Evolutionary conservation across 1,140 invertebrate genomes (phyloP).

Genomic region (Zaprionus vittiger): DNA sequence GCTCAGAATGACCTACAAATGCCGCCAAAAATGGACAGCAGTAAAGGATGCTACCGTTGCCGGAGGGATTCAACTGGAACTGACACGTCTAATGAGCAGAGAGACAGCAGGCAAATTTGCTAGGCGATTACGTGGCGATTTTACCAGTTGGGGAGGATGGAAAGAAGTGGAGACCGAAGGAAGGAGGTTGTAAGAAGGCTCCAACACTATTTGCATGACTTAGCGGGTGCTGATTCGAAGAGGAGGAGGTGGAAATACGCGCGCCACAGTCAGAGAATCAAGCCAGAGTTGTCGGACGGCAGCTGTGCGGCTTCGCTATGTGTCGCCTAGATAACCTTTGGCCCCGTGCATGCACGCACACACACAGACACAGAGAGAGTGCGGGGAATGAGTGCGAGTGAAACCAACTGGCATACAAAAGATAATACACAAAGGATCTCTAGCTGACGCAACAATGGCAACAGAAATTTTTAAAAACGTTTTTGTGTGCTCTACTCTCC

Average conservation of each 20-base stretch:
- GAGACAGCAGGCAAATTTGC: conserved; percentile 17
- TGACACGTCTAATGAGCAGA: conserved; percentile 40
- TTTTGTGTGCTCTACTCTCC: conserved; percentile 38
- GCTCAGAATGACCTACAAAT: conserved; percentile 53
- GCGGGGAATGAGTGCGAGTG: conserved; percentile 12
- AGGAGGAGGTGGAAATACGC: conserved; percentile 32
- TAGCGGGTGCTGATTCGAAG: neutral
- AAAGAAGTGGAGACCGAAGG: too few relatives aligned
- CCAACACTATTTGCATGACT: conserved; percentile 14
- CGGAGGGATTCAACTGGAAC: conserved; percentile 10
- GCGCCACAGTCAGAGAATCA: conserved; percentile 18
- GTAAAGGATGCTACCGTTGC: conserved; percentile 35
- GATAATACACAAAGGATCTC: conserved; percentile 78
- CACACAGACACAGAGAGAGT: conserved; percentile 7
- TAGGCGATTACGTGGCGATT: conserved; percentile 43
- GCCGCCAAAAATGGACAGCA: conserved; percentile 68
- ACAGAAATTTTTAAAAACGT: conserved; percentile 72
- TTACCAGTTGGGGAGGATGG: too few relatives aligned
- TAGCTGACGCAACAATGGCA: conserved; percentile 77
- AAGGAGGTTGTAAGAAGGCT: too few relatives aligned
- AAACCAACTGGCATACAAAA: conserved; percentile 63
- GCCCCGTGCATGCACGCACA: conserved; percentile 58
- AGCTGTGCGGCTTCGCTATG: conserved; percentile 68
- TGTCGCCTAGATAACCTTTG: conserved; percentile 78
- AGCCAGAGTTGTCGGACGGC: conserved; percentile 39